Base-by-base conservation (phyloP, 2,113 vertebrate genomes). In the Amazona guildingii region DNA sequence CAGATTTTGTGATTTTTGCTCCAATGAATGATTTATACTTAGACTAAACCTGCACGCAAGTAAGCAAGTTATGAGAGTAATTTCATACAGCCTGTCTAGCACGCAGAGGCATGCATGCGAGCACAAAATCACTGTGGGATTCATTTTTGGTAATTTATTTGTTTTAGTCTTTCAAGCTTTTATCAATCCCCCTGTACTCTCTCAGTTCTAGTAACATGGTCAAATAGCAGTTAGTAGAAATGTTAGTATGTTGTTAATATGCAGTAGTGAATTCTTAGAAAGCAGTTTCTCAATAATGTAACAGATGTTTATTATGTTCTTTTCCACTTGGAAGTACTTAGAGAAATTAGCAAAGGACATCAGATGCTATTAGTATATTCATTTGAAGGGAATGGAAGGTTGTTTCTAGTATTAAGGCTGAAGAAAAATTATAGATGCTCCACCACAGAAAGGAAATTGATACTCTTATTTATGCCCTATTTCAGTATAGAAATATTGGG, bases 201-300 rank as follows among this genome's bases (percentile, higher is more conserved):
- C 16, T 15, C 15, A n/a, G 10, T 62, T 90, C 44, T 62, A 51
- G 41, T 62, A 66, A 52, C 1, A 0, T 27, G 16, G 13, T 72
- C 46, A 77, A 57, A 73, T 21, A 51, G 7, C 19, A 41, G 37
- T 24, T 77, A 25, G 72, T 80, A 83, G 67, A 83, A 80, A 17
- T 19, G 46, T 55, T 57, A 15, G 0, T 69, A 24, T 41, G 20
- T 49, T 66, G 17, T 35, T 41, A 63, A 68, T 2, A 3, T 46
- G 68, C 23, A 51, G 57, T n/a, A 73, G 48, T n/a, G 51, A 55
- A 62, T 94, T 94, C 88, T 91, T 94, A 92, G 92, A 90, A 88
- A 83, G 64, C 23, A 59, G 12, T 64, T 94, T 90, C 76, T 86
- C 57, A 61, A 12, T 54, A 91, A 66, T 8, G 8, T 61, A 39